Conservation (phyloP, 2,888 invertebrate genomes). For the Phengaris alcon region DNA sequence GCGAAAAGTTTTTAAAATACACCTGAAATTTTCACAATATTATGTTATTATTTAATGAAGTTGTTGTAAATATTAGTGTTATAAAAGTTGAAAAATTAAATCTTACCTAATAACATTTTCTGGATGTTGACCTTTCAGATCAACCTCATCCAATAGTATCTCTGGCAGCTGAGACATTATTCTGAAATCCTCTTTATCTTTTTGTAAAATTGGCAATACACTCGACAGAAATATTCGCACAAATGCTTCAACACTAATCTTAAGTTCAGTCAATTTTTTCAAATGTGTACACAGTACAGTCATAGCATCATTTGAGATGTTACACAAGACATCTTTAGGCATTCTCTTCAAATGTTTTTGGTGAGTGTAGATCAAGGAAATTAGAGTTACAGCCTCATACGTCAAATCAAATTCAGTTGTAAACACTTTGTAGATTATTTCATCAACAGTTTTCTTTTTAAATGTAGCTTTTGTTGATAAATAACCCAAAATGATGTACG, state of each 20-base stretch:
- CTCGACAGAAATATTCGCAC: slow-evolving; percentile 77
- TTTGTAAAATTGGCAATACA: slow-evolving; percentile 72
- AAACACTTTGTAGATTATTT: slow-evolving; percentile 73
- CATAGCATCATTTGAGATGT: slow-evolving; percentile 64
- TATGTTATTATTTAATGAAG: slow-evolving; percentile 27
- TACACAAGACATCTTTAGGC: slow-evolving; percentile 72
- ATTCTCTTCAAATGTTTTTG: slow-evolving; percentile 77
- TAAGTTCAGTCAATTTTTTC: slow-evolving; percentile 74
- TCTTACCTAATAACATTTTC: slow-evolving; percentile 80
- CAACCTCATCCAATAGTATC: slow-evolving; percentile 79
- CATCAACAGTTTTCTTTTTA: slow-evolving; percentile 80
- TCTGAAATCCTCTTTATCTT: slow-evolving; percentile 65
- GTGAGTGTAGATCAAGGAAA: slow-evolving; percentile 85
- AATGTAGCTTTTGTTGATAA: slow-evolving; percentile 83
- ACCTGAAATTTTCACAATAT: slow-evolving; percentile 55
- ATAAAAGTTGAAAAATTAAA: background rate
- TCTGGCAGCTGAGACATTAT: slow-evolving; percentile 77
- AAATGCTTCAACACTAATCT: slow-evolving; percentile 79
- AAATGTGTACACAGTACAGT: slow-evolving; percentile 64
- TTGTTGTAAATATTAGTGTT: background rate
- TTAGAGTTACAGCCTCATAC: slow-evolving; percentile 81
- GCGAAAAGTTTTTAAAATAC: slow-evolving; percentile 64
- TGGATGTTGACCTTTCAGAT: slow-evolving; percentile 77
- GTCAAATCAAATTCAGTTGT: slow-evolving; percentile 61
- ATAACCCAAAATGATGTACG: slow-evolving; percentile 86